Evolutionary conservation across 2,113 vertebrate species (phyloP).

Genomic region (Rhea pennata): DNA sequence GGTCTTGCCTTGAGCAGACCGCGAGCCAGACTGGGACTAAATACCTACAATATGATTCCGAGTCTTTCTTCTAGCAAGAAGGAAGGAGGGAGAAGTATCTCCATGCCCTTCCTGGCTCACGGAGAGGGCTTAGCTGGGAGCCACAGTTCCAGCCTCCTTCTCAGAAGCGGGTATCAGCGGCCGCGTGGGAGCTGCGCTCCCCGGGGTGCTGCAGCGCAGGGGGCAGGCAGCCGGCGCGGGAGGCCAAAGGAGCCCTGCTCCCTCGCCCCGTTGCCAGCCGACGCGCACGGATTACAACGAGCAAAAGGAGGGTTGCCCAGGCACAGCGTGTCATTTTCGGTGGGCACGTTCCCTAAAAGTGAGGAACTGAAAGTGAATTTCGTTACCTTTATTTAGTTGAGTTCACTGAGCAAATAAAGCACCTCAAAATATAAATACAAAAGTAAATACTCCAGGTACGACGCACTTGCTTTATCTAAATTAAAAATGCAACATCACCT

Average conservation of each 20-base stretch:
- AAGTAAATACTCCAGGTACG: not conserved
- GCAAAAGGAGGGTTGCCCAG: not conserved
- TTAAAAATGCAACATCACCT: not conserved
- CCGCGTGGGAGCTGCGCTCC: fast-evolving
- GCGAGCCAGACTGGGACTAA: not conserved
- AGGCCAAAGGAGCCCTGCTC: too few species aligned
- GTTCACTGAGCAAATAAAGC: not conserved
- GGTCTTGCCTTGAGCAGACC: not conserved
- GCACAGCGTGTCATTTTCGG: not conserved
- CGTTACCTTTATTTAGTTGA: not conserved
- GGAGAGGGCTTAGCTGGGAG: not conserved
- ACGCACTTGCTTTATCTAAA: not conserved
- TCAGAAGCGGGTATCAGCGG: not conserved
- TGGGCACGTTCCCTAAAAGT: not conserved
- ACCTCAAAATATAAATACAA: not conserved
- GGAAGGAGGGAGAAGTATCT: not conserved
- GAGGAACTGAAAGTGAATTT: not conserved
- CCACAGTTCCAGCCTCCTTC: not conserved
- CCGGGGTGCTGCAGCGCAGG: not conserved
- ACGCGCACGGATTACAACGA: not conserved
- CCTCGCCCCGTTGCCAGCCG: not conserved
- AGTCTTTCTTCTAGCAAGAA: conserved; percentile 16
- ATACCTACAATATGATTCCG: not conserved
- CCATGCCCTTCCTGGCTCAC: not conserved
- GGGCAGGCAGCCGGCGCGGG: not conserved